Evolutionary conservation across 64 coral and sea anemone species (phyloP), one percentile per base, ranked within the genome.

Genomic region (Pocillopora damicornis): DNA sequence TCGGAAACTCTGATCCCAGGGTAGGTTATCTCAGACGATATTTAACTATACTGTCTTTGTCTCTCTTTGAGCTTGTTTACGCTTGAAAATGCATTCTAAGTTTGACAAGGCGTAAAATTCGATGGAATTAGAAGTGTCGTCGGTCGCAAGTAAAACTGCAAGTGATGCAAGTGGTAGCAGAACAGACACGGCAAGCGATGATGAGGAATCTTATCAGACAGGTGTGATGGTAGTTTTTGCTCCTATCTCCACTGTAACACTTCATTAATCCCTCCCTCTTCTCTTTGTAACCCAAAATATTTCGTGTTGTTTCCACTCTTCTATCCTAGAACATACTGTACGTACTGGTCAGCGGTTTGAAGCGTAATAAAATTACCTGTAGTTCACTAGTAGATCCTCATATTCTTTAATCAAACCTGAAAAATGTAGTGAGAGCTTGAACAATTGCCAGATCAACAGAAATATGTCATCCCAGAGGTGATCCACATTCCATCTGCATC

Each of bases 401-500:
- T 67, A 18, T 67, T n/a, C 17, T 14, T 51, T 76, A 13, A 35
- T 38, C 38, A 58, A n/a, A 42, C 2, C 2, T 23, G 38, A 77
- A 8, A 38, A 8, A n/a, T 13, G 15, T 23, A 63, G 25, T 51
- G 3, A 26, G 25, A 37, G 13, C 26, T 60, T 14, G 35, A 11
- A 4, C 13, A 18, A 57, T 6, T 25, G 14, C 13, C 73, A 87
- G 71, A 36, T 36, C 10, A 26, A 25, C 60, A 87, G 15, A 76
- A 34, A 62, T 76, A 77, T 77, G 63, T 58, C 62, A 82, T 86
- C 11, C 60, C 59, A 86, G 73, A 36, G 2, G 73, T 91, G 23
- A 91, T 91, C 35, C 80, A 76, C 58, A 91, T 91, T 58, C 89
- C 89, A 68, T 91, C 89, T 30, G 89, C 75, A 25, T 61, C 89